Conservation (phyloP, 1,140 invertebrate species). For the Eufriesea mexicana region DNA sequence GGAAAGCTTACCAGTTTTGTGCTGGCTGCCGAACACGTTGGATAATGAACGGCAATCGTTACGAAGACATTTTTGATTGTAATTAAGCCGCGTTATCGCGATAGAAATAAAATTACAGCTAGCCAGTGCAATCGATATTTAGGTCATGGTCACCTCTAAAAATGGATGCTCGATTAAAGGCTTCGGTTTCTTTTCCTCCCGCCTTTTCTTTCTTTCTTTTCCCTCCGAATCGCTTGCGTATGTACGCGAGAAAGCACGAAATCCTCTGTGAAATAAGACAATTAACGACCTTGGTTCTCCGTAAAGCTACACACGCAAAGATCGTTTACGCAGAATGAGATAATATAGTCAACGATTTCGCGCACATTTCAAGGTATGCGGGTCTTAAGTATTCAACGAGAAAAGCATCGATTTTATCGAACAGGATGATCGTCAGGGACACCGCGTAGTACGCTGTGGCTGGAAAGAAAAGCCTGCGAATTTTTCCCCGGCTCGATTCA, state of each 20-base stretch:
- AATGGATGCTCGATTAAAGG: slow-evolving; percentile 18
- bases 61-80: slow-evolving; percentile 3
- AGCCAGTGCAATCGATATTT: slow-evolving; percentile 37
- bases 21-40: background rate
- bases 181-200: slow-evolving; percentile 4
- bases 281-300: slow-evolving; percentile 1
- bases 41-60: slow-evolving; percentile 14
- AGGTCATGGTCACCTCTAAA: slow-evolving; percentile 49
- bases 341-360: slow-evolving; percentile 16
- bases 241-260: background rate
- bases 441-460: background rate
- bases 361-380: slow-evolving; percentile 3
- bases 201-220: background rate
- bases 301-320: background rate
- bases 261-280: background rate
- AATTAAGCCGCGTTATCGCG: slow-evolving; percentile 27
- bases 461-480: background rate
- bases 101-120: slow-evolving; percentile 37
- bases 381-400: slow-evolving; percentile 8
- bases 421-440: background rate
- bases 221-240: no score
- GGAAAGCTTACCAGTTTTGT: no score
- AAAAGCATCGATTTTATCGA: background rate
- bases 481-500: background rate
- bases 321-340: background rate